Evolutionary conservation across 2,113 vertebrate species (phyloP).

Genomic region (Lampris incognitus): DNA sequence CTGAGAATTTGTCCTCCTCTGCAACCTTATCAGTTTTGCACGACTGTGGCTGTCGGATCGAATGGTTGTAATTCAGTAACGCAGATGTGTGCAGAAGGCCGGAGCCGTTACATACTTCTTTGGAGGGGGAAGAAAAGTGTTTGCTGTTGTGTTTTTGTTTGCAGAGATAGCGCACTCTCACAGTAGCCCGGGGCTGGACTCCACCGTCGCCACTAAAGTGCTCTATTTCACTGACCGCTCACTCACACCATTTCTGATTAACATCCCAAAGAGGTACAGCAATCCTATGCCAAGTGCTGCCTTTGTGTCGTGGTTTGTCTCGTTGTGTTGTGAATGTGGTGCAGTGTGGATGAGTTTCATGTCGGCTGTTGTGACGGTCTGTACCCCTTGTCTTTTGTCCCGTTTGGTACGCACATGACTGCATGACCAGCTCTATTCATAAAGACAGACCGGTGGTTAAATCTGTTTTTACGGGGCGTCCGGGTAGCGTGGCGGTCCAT

Average conservation of each 20-base stretch:
- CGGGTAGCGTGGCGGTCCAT: too few relatives aligned
- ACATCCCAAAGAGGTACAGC: conserved; percentile 94
- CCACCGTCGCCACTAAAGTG: conserved; percentile 92
- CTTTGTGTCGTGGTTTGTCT: conserved; percentile 8
- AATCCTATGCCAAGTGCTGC: conserved; percentile 13
- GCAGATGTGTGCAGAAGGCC: background rate
- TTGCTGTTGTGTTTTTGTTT: conserved; percentile 54
- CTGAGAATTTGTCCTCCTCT: conserved; percentile 50
- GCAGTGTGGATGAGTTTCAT: background rate
- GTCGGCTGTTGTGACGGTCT: conserved; percentile 30
- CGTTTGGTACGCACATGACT: background rate
- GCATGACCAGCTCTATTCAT: background rate
- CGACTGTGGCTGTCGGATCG: conserved; percentile 42
- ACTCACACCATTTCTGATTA: conserved; percentile 96
- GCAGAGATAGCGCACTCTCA: conserved; percentile 93
- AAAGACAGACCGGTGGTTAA: conserved; percentile 1
- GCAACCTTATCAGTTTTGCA: conserved; percentile 23
- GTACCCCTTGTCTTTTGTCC: background rate
- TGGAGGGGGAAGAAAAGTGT: conserved; percentile 36
- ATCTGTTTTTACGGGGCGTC: background rate
- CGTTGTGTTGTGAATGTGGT: conserved; percentile 16
- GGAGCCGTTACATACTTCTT: conserved; percentile 27
- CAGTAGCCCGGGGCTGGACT: conserved; percentile 89
- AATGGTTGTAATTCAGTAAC: conserved; percentile 34
- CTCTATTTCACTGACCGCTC: conserved; percentile 98